phyloP scores from a whole-genome alignment of 2,113 vertebrate species.

The Anser brachyrhynchus region DNA sequence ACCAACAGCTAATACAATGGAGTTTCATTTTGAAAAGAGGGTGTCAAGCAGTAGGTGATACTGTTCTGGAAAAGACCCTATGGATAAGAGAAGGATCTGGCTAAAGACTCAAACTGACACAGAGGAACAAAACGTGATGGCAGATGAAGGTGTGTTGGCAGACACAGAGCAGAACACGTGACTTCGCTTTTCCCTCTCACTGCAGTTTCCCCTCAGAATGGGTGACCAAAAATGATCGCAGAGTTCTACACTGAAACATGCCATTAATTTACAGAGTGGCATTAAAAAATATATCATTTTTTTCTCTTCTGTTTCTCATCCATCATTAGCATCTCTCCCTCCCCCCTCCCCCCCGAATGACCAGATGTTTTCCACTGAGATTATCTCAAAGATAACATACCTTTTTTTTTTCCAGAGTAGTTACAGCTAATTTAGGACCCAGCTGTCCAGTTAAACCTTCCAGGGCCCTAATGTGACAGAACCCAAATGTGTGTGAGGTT shows the following conservation, averaged over 20 bases:
- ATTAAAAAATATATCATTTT: neutral
- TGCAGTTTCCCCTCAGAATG: neutral
- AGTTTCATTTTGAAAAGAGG: neutral
- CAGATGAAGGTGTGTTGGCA: neutral
- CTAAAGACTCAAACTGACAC: neutral
- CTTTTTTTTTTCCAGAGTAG: neutral
- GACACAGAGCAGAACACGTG: neutral
- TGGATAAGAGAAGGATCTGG: neutral
- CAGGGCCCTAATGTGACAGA: neutral
- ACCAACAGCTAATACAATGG: neutral
- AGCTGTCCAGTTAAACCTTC: neutral
- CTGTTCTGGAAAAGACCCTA: neutral
- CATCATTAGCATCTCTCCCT: neutral
- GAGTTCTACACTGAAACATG: neutral
- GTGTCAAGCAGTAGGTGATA: neutral
- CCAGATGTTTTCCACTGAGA: constrained; percentile 42
- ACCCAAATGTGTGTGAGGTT: neutral
- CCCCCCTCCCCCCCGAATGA: neutral
- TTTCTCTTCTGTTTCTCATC: neutral
- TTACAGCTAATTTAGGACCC: constrained; percentile 22
- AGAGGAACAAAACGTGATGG: neutral
- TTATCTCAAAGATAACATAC: neutral
- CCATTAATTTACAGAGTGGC: neutral
- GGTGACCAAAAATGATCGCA: neutral
- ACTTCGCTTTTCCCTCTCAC: neutral